Evolutionary conservation across 2,888 invertebrate species (phyloP).

Genomic region (Physocephala rufipes): DNA sequence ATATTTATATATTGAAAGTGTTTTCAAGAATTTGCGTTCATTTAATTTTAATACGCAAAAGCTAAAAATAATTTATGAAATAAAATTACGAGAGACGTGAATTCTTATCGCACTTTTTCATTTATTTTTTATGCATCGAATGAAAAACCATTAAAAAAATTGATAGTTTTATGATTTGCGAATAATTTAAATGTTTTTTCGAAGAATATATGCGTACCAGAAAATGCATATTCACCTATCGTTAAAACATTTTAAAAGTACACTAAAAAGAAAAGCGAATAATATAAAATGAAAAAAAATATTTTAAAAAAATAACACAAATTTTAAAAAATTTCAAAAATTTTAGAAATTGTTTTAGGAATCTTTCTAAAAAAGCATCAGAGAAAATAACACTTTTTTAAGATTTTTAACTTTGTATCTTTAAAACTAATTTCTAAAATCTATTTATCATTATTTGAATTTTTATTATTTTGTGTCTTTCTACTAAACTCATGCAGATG

Average conservation of each 20-base stretch:
- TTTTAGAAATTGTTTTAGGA: too few species aligned
- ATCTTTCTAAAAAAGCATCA: too few species aligned
- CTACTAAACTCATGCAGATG: conserved; percentile 61
- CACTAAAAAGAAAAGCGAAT: too few species aligned
- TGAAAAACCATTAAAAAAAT: background rate
- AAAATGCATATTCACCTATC: too few species aligned
- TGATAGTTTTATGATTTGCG: background rate
- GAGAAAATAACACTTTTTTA: background rate
- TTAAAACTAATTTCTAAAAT: conserved; percentile 11
- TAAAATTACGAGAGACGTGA: background rate
- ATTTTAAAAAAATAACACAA: too few species aligned
- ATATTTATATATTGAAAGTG: background rate
- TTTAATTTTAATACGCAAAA: conserved; percentile 18
- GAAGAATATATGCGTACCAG: background rate
- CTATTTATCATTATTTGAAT: conserved; percentile 34
- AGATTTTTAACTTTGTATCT: conserved; percentile 21
- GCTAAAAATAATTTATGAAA: background rate
- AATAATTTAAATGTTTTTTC: background rate
- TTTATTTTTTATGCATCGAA: too few species aligned
- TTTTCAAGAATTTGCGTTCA: background rate
- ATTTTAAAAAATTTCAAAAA: too few species aligned
- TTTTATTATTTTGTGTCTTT: conserved; percentile 50
- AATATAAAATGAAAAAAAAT: too few species aligned
- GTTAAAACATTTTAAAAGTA: too few species aligned
- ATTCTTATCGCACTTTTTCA: too few species aligned